phyloP scores from a whole-genome alignment of 2,888 invertebrate species.

The Latheticus oryzae region DNA sequence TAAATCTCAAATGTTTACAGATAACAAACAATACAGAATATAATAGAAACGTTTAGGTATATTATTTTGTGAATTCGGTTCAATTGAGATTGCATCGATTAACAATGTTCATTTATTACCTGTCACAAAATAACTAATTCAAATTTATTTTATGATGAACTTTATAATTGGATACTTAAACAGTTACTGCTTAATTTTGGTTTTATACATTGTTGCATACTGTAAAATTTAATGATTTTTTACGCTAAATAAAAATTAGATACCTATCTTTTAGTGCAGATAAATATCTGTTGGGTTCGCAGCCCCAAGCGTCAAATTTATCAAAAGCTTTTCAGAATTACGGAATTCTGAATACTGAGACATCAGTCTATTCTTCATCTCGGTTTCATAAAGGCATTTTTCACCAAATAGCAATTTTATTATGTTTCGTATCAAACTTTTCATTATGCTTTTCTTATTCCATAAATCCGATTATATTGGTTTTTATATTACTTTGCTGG shows the following conservation, averaged over 20 bases:
- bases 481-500: constrained; percentile 6
- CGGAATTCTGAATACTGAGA: constrained; percentile 30
- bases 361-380: constrained; percentile 30
- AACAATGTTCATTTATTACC: too few relatives aligned
- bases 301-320: constrained; percentile 28
- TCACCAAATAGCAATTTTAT: constrained; percentile 32
- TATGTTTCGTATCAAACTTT: constrained; percentile 30
- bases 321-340: constrained; percentile 35
- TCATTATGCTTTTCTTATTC: constrained; percentile 21
- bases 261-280: not conserved
- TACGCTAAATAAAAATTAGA: constrained; percentile 4
- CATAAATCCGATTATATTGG: constrained; percentile 9
- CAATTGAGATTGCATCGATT: too few relatives aligned
- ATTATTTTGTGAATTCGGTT: too few relatives aligned
- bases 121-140: too few relatives aligned
- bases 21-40: too few relatives aligned
- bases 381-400: constrained; percentile 31
- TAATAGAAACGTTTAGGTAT: too few relatives aligned
- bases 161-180: constrained; percentile 1
- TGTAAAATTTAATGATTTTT: constrained; percentile 6
- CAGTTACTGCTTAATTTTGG: constrained; percentile 2
- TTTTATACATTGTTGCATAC: constrained; percentile 4
- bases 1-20: too few relatives aligned
- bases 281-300: constrained; percentile 25
- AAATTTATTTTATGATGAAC: too few relatives aligned